A percentile compares a stretch with the other conserved stretches of the same genome.
Evolutionary conservation across 1,140 invertebrate species (phyloP).

Genomic region (Drosophila subobscura): DNA sequence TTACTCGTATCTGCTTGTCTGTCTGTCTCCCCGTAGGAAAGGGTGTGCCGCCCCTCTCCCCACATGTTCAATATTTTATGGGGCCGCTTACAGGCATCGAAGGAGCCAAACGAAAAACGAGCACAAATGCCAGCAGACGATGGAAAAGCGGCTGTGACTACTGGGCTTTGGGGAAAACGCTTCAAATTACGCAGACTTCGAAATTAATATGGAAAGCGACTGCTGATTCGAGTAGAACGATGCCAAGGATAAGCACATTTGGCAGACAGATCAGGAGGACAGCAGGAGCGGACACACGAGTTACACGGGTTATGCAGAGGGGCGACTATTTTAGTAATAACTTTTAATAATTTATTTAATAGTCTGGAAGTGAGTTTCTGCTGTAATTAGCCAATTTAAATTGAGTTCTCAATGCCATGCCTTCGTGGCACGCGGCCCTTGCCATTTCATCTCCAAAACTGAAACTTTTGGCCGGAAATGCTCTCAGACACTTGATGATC

Average conservation of each 20-base stretch:
- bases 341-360: too few relatives aligned
- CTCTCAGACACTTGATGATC: neutral
- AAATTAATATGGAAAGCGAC: conserved; percentile 59
- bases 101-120: conserved; percentile 42
- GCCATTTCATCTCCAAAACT: neutral
- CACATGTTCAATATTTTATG: conserved; percentile 77
- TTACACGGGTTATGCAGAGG: too few relatives aligned
- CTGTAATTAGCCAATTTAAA: too few relatives aligned
- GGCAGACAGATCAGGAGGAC: neutral
- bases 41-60: conserved; percentile 25
- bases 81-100: conserved; percentile 72
- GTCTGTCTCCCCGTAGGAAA: neutral
- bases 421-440: neutral
- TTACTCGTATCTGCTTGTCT: neutral
- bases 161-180: conserved; percentile 1
- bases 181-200: conserved; percentile 56
- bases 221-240: neutral
- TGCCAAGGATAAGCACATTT: conserved; percentile 14
- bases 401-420: too few relatives aligned
- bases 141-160: neutral
- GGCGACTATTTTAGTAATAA: too few relatives aligned
- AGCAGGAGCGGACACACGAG: too few relatives aligned
- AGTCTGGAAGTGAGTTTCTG: too few relatives aligned
- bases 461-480: too few relatives aligned
- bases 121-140: conserved; percentile 14